Evolutionary conservation across 2,888 invertebrate genomes (phyloP), one percentile per base, ranked within the genome.

Genomic region (Oeneis ivallda): DNA sequence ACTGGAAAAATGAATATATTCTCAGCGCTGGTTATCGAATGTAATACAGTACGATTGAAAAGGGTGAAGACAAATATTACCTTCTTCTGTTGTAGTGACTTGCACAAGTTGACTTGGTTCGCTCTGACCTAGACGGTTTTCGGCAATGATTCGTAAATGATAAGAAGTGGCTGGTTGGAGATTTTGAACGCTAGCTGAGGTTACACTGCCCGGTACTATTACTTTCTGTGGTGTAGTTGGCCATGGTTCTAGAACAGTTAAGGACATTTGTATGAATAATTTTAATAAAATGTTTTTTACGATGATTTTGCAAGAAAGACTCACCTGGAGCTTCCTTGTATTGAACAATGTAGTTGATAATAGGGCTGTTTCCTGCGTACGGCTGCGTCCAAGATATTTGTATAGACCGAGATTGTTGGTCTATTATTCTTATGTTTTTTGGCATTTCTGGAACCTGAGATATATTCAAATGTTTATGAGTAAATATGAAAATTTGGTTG

Each of bases 331-430:
- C 96, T 79, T 96, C 95, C 84, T 97, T 98, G 83, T 96, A 97
- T 85, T 97, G 97, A 43, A 98, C 94, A 70, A 97, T 96, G 83
- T 97, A 98, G 82, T 95, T 96, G 68, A 95, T 95, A 71, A 98
- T 96, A 34, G 96, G 96, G 83, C 97, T 97, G 78, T 97, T 97
- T 68, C 97, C 97, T 71, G 96, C 96, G 79, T 97, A 97, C 10
- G 97, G 97, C 73, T 96, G 95, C 39, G 95, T 96, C 98, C 98
- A 98, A 0, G 96, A 95, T 75, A 98, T 93, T 76, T 96, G 96
- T 70, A 97, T 94, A 34, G 96, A 94, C 67, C 97, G 93, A 66
- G 97, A 97, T 76, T 96, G 95, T 79, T 96, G 96, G 72, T 97
- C 96, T 77, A 96, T 95, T 60, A 97, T 95, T 74, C 96, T 93